Evolutionary conservation across 92 coral and sea anemone genomes (phyloP), one percentile per base, ranked within the genome.

Genomic region (Epizoanthus illoricatus): DNA sequence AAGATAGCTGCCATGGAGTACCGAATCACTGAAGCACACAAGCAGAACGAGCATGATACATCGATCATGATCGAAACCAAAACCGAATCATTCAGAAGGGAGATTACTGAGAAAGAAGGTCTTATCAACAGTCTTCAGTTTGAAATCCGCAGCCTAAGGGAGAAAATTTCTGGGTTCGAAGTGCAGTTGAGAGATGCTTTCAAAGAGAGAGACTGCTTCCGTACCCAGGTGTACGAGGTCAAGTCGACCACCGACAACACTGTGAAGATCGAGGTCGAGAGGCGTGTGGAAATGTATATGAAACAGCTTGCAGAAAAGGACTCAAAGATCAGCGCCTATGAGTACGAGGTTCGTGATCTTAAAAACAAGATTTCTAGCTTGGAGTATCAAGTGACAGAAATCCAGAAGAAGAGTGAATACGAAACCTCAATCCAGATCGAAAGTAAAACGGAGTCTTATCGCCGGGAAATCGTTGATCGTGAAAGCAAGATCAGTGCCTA

Each of bases 381-480:
- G 84, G 76, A 36, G 67, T 23, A n/a, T n/a, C n/a, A n/a, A n/a
- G 52, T 85, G 33, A 63, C n/a, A n/a, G n/a, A n/a, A n/a, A n/a
- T n/a, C n/a, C n/a, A n/a, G n/a, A n/a, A n/a, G n/a, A n/a, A n/a
- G n/a, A 80, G 81, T 10, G 86, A 86, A 20, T 70, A 84, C 21
- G 86, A 86, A 10, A 17, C 54, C 16, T 79, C 89, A 19, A 54
- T 86, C 71, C 68, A 59, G 80, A 55, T 86, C 12, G 89, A 86
- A 20, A 71, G 80, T 60, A 83, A 84, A 52, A 64, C 84, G 74
- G 85, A 80, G 62, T 73, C 80, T 65, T 86, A 59, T 74, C 89
- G 76, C 4, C 75, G 75, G 2, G 89, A 86, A 10, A 65, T 86
- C 56, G 24, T 74, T 3, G 89, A 86, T 13, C 56, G 15, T 13